Base-by-base conservation (phyloP, 1,140 invertebrate genomes). In the Anoplolepis gracilipes region DNA sequence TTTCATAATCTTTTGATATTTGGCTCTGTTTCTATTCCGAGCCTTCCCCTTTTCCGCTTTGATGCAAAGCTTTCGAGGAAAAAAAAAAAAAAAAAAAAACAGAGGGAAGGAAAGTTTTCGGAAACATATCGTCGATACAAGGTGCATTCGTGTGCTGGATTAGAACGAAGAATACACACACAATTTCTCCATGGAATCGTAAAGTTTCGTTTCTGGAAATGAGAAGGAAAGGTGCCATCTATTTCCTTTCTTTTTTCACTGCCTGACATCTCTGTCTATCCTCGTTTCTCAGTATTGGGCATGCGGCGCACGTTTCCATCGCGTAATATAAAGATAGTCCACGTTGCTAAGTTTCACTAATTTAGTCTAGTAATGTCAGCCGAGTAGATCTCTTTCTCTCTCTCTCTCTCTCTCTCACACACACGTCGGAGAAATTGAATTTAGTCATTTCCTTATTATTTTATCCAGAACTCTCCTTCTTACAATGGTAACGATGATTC, bases 361-460 rank as follows among this genome's bases (percentile, higher is more conserved):
- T 62, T 53, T 28, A 69, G 36, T 42, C 64, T 59, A 59, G 75
- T 22, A 33, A 55, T 61, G 76, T 59, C 76, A 33, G 11, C 73
- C 76, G 81, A 53, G 65, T 79, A 62, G 87, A 88, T 82, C 16
- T 49, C 39, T 42, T 8, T 42, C 46, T 49, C 46, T 13, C 42
- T 46, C 10, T 39, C 67, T n/a, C n/a, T n/a, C n/a, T n/a, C n/a
- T n/a, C n/a, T n/a, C n/a, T n/a, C n/a, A n/a, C n/a, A n/a, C n/a
- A 61, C 79, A 75, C 72, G 36, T n/a, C 46, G 55, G 22, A 42
- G 64, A 92, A n/a, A 92, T 90, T 90, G 77, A 92, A 92, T 92
- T 91, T 85, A 88, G 67, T 88, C 70, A 88, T 91, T 90, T 77
- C 87, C 85, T 90, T 85, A 91, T 92, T 89, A 91, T 88, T 92